Evolutionary conservation across 2,797 vertebrate species (phyloP), one percentile per base, ranked within the genome.

Genomic region (Todus mexicanus): DNA sequence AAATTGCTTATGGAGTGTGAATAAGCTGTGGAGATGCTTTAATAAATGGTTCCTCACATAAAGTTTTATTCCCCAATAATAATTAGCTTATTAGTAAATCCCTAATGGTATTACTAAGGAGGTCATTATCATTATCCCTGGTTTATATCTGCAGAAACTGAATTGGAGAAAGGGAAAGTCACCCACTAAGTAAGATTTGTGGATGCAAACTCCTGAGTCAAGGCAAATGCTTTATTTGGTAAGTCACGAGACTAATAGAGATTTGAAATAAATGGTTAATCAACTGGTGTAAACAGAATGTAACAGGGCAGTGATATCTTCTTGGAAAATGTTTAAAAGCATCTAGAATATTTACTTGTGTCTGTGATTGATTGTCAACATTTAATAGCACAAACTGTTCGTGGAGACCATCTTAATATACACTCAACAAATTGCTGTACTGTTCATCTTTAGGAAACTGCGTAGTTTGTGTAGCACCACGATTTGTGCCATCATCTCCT

Each of bases 11-110:
- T 29, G 26, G 80, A 95, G 37, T 78, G 47, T 80, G 88, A 95
- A 77, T 87, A 94, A 94, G 50, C 88, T n/a, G 1, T 90, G 40
- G 87, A 92, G 59, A 95, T 84, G 57, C 65, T 89, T 94, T 92
- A 95, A 94, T 89, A 96, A 93, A 94, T 95, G 65, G 53, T 83
- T 94, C 45, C 40, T 96, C 75, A 80, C 69, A 87, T 95, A 60
- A 94, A 94, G 53, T 90, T 96, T 96, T 94, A 95, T 92, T 94
- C 86, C 42, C 53, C 66, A 80, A 50, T 95, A 95, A 95, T 95
- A 77, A 95, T 94, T 96, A 95, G 72, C 82, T 93, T 95, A 93
- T 95, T 92, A 95, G 82, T 94, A 95, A 94, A 95, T 94, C 92
- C 86, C 90, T 61, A 65, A 65, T 83, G 78, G 31, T 64, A 64